Conservation (phyloP, 2,888 invertebrate species). For the Synanthedon andrenaeformis region DNA sequence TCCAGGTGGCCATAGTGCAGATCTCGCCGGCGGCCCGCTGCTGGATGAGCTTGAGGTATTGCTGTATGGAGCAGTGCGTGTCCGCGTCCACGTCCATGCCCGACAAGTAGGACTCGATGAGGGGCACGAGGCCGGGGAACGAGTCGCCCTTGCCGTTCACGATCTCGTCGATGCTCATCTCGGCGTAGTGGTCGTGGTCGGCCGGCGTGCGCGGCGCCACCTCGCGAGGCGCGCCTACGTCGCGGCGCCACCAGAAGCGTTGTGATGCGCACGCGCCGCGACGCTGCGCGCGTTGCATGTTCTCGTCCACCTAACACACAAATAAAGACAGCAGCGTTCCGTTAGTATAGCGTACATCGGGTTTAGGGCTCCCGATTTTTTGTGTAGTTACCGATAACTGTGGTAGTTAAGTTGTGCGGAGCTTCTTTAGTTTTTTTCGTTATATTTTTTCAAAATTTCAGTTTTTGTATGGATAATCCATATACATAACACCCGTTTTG, state of each 20-base stretch:
- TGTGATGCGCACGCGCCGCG: conserved; percentile 85
- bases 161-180: conserved; percentile 95
- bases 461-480: no score
- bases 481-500: no score
- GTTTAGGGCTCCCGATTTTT: no score
- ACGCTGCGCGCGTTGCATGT: conserved; percentile 95
- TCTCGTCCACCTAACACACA: conserved; percentile 87
- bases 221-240: conserved; percentile 66
- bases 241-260: conserved; percentile 94
- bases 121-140: conserved; percentile 94
- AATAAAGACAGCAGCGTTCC: no score
- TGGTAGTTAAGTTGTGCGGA: no score
- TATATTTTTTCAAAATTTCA: no score
- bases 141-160: conserved; percentile 94
- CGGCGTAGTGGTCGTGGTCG: conserved; percentile 63
- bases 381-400: no score
- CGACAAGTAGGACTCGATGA: conserved; percentile 93
- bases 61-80: conserved; percentile 96
- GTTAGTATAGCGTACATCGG: no score
- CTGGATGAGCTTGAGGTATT: conserved; percentile 94
- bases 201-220: conserved; percentile 41
- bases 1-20: conserved; percentile 94
- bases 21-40: conserved; percentile 89
- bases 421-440: no score
- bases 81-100: conserved; percentile 98